phyloP scores from a whole-genome alignment of 2,113 vertebrate species.

The Anhinga rufa region DNA sequence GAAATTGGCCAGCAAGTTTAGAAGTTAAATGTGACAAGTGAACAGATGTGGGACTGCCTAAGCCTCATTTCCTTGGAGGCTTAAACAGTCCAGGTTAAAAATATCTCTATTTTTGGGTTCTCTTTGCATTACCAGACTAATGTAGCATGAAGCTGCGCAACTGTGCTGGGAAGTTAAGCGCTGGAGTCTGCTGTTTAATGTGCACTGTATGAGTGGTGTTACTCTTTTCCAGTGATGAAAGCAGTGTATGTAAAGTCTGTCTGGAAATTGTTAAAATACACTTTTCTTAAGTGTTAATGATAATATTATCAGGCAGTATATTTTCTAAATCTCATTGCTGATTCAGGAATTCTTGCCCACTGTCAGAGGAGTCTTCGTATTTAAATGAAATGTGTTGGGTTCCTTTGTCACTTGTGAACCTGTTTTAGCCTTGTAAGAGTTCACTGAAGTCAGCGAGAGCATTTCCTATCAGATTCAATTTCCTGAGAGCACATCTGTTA shows the following conservation, averaged over 20 bases:
- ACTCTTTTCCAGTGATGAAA: background rate
- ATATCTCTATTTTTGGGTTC: slow-evolving; percentile 13
- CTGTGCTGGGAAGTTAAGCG: background rate
- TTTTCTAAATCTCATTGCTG: background rate
- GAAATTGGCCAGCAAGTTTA: background rate
- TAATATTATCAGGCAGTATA: background rate
- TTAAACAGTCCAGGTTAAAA: slow-evolving; percentile 27
- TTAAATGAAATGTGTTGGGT: background rate
- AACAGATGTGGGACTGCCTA: slow-evolving; percentile 44
- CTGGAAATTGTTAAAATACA: background rate
- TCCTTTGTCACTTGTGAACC: background rate
- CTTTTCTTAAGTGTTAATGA: background rate
- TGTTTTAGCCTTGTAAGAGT: background rate
- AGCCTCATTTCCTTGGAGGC: slow-evolving; percentile 33
- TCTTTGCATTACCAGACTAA: slow-evolving; percentile 20
- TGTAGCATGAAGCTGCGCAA: slow-evolving; percentile 43
- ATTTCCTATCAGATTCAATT: background rate
- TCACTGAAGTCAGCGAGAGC: background rate
- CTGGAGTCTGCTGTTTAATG: background rate
- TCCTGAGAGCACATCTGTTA: background rate
- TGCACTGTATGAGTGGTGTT: background rate
- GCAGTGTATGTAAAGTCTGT: background rate
- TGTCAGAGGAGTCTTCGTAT: background rate
- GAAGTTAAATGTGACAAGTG: slow-evolving; percentile 28
- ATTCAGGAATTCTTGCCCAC: background rate